Conservation (phyloP, 2,797 vertebrate species). For the Lagorchestes hirsutus region DNA sequence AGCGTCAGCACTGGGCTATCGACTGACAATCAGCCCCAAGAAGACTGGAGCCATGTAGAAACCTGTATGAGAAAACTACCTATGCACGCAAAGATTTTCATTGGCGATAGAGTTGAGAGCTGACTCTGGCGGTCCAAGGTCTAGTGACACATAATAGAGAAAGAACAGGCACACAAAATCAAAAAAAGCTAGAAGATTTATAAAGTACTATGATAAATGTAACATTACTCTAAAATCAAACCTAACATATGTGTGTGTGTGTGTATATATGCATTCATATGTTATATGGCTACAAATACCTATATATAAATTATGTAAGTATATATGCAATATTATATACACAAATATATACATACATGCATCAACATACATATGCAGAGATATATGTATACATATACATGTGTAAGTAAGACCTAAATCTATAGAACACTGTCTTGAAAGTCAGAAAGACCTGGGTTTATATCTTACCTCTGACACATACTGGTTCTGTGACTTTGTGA, state of each 20-base stretch:
- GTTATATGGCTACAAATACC: not conserved
- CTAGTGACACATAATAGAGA: not conserved
- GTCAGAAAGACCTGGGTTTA: not conserved
- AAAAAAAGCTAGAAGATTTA: not conserved
- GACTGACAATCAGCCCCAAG: conserved; percentile 20
- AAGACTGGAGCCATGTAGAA: conserved; percentile 41
- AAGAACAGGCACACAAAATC: not conserved
- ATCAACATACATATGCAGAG: not conserved
- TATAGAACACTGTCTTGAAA: not conserved
- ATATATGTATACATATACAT: not conserved
- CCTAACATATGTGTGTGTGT: not conserved
- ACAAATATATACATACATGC: not conserved
- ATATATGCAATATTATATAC: not conserved
- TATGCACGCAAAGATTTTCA: conserved; percentile 24
- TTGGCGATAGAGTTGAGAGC: not conserved
- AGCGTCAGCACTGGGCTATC: conserved; percentile 10
- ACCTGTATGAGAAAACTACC: conserved; percentile 51
- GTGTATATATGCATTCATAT: not conserved
- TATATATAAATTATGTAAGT: not conserved
- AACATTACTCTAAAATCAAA: not conserved
- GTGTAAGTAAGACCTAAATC: not conserved
- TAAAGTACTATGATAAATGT: not conserved
- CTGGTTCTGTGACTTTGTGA: not conserved
- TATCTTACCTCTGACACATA: not conserved
- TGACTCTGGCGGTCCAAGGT: not conserved